Evolutionary conservation across 2,113 vertebrate genomes (phyloP), one percentile per base, ranked within the genome.

Genomic region (Tor tambroides): DNA sequence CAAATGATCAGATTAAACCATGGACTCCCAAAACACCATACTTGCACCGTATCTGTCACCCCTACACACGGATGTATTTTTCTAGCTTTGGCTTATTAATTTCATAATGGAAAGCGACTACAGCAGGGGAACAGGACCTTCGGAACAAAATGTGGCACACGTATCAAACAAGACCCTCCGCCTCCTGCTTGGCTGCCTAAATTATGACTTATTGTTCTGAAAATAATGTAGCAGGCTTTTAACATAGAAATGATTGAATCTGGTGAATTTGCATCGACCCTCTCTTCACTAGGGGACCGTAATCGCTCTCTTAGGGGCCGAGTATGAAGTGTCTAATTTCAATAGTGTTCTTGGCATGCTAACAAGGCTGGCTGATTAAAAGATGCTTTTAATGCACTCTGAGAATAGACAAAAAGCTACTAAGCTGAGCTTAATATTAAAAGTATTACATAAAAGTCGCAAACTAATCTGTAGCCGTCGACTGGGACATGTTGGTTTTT

Each of bases 131-230:
- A 54, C 76, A 91, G 90, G 92, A 90, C 91, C 92, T 92, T 89
- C 87, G 90, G 30, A 91, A 87, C 81, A 93, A 91, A 90, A 88
- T 46, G 63, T 83, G 89, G 85, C 81, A 89, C 92, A 88, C 83
- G 91, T 80, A 90, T 84, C 78, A 89, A 91, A 93, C 88, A 75
- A 90, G 89, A 90, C 87, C 49, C 51, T 74, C 43, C 83, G 59
- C 26, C 77, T 78, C 87, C 89, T 89, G 85, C 86, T 74, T 81
- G 89, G 90, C 51, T 84, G 86, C 85, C 87, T 84, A 91, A 91
- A 93, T 93, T 86, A 93, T 90, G 85, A 92, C 86, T 88, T 91
- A 94, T 93, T 94, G 93, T 94, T 94, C 89, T 86, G 87, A 80
- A 89, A 91, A 94, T 91, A 92, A 92, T 88, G 88, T 81, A 89